phyloP scores from a whole-genome alignment of 2,113 vertebrate species.

The Corvus moneduloides region DNA sequence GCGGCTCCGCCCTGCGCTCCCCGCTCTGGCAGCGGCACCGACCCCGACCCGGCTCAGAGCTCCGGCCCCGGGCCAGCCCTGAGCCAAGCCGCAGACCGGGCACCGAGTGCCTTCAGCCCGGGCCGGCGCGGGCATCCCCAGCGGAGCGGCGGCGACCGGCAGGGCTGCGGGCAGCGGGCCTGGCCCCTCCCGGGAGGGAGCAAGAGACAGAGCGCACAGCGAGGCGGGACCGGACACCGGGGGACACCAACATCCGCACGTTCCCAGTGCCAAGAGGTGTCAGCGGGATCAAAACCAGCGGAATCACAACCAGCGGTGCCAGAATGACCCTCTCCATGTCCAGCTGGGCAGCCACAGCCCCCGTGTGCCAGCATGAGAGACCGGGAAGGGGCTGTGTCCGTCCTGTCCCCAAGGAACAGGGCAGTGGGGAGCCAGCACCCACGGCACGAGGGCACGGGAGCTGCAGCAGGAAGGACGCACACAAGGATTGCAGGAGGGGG shows the following conservation, averaged over 20 bases:
- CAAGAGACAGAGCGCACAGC: neutral
- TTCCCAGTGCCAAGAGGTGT: neutral
- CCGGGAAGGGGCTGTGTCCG: neutral
- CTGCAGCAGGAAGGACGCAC: neutral
- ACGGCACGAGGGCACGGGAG: fast-evolving
- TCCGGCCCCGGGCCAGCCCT: neutral
- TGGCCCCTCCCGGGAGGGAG: neutral
- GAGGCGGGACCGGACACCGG: neutral
- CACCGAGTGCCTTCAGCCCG: neutral
- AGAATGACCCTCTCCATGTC: no score
- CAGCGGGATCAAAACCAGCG: neutral
- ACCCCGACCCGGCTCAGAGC: neutral
- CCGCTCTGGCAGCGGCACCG: neutral
- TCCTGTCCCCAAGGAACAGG: neutral
- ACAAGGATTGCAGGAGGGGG: neutral
- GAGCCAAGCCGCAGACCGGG: neutral
- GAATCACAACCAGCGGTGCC: neutral
- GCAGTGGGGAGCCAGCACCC: neutral
- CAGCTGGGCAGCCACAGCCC: neutral
- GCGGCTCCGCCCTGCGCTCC: neutral
- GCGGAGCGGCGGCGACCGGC: neutral
- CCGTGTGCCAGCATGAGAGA: neutral
- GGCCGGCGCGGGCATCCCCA: neutral
- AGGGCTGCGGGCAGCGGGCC: neutral
- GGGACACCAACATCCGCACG: no score